Evolutionary conservation across 1,140 invertebrate genomes (phyloP), one percentile per base, ranked within the genome.

Genomic region (Drosophila sechellia): DNA sequence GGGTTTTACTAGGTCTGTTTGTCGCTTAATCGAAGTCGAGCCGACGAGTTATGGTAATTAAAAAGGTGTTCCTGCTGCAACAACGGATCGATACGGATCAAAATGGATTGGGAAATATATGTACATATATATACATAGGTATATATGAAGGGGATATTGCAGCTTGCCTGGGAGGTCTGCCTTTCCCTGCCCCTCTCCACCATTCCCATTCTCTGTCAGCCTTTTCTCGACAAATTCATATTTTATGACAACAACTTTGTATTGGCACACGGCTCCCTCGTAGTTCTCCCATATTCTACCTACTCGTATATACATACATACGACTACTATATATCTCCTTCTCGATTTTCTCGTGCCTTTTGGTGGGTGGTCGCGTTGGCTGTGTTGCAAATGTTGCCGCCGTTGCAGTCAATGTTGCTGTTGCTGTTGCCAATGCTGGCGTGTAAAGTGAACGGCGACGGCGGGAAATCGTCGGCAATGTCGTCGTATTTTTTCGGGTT

Each of bases 1-100:
- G 37, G 56, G 25, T 60, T 56, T 50, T 50, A 50, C 81, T 84
- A 85, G 76, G 57, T 60, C 53, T 45, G 56, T 74, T 75, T 78
- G 78, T 87, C 81, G 83, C 77, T 81, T 87, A 87, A 86, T 87
- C 81, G 81, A 86, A 87, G 83, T 76, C 81, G 43, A 79, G 85
- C 56, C 79, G 83, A 83, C 84, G 80, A 89, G 84, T 89, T 89
- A 89, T 89, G 84, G 84, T 89, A 89, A 89, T 89, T 89, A 89
- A 89, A 89, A 89, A 89, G 84, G 84, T 89, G 84, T 89, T 89
- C 84, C 79, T 89, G 60, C 71, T 68, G 77, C 83, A 78, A 78
- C 50, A 52, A 15, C 60, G 46, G 27, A 68, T 50, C 60, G 65
- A 66, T 66, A 42, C 35, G 60, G 35, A 65, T 68, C 56, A 58